phyloP scores from a whole-genome alignment of 2,888 invertebrate species.

The Nephrotoma guestfalica region DNA sequence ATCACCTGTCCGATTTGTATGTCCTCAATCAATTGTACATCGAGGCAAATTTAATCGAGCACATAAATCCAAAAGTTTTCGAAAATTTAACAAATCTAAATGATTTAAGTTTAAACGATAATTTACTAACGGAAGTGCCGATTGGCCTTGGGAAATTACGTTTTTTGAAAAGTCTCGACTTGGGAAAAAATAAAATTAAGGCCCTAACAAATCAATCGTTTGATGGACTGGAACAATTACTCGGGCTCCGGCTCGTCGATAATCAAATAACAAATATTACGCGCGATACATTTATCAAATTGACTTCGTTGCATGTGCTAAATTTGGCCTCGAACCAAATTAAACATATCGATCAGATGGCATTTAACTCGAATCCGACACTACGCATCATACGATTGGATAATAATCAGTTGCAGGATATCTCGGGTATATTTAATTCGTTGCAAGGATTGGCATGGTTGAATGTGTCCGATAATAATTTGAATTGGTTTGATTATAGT shows the following conservation, averaged over 20 bases:
- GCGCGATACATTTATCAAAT: slow-evolving; percentile 53
- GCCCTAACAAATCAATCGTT: slow-evolving; percentile 56
- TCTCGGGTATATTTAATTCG: slow-evolving; percentile 61
- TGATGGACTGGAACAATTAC: slow-evolving; percentile 56
- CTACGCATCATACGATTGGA: slow-evolving; percentile 63
- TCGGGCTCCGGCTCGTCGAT: slow-evolving; percentile 61
- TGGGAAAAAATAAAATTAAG: slow-evolving; percentile 68
- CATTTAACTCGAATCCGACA: slow-evolving; percentile 58
- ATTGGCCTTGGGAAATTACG: slow-evolving; percentile 52
- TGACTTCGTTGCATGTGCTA: slow-evolving; percentile 59
- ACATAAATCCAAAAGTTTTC: slow-evolving; percentile 54
- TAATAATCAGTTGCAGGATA: slow-evolving; percentile 61
- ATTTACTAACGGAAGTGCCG: slow-evolving; percentile 53
- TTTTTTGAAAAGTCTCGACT: slow-evolving; percentile 59
- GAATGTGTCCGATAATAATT: slow-evolving; percentile 65
- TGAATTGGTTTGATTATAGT: slow-evolving; percentile 68
- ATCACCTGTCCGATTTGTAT: slow-evolving; percentile 56
- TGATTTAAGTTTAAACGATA: slow-evolving; percentile 61
- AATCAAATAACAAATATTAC: slow-evolving; percentile 66
- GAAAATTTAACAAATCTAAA: slow-evolving; percentile 63
- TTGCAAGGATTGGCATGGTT: slow-evolving; percentile 62
- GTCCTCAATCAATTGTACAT: slow-evolving; percentile 58
- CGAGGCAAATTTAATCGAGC: slow-evolving; percentile 57
- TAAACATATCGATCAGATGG: slow-evolving; percentile 59
- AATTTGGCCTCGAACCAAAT: slow-evolving; percentile 70